Base-by-base conservation (phyloP, 2,113 vertebrate species). In the Circaetus cinerascens region DNA sequence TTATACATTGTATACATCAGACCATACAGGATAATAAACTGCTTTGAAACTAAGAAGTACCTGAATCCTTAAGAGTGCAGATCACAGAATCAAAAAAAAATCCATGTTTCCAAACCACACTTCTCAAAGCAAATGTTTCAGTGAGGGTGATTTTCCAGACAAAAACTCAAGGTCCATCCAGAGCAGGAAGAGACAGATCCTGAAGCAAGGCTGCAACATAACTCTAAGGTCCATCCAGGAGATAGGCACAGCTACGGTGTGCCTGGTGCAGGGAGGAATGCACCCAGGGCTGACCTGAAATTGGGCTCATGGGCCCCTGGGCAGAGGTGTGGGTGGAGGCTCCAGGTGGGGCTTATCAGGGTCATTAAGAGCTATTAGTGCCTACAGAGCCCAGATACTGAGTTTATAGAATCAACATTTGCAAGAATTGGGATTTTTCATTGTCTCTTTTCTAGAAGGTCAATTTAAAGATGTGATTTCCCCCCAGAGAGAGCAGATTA, bases 191-290 rank as follows among this genome's bases (percentile, higher is more conserved):
- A 85, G 4, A 40, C 0, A 64, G 18, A 77, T 23, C 38, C 15
- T 40, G 38, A 88, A 66, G 38, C 56, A 82, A 56, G 25, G 8
- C 41, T 73, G 13, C 21, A 63, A 14, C 5, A 51, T 12, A 56
- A 78, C 77, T 4, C 32, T n/a, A 27, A 50, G 20, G 20, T 29
- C 25, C 12, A 36, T 16, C 25, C 32, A 51, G n/a, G 27, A 75
- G 36, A 16, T 6, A 38, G 27, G 3, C 16, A n/a, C 16, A 66
- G 8, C 11, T 21, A 30, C 13, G 25, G 6, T 0, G 1, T 21
- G 2, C 41, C 7, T 29, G 7, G 1, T 26, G 8, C 3, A 43
- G 6, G 5, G 3, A 10, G 17, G 3, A 3, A 11, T 0, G 0
- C 15, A 11, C 23, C 29, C 19, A n/a, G 14, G 25, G 15, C 14